Evolutionary conservation across 1,140 invertebrate genomes (phyloP), one percentile per base, ranked within the genome.

Genomic region (Acromyrmex heyeri): DNA sequence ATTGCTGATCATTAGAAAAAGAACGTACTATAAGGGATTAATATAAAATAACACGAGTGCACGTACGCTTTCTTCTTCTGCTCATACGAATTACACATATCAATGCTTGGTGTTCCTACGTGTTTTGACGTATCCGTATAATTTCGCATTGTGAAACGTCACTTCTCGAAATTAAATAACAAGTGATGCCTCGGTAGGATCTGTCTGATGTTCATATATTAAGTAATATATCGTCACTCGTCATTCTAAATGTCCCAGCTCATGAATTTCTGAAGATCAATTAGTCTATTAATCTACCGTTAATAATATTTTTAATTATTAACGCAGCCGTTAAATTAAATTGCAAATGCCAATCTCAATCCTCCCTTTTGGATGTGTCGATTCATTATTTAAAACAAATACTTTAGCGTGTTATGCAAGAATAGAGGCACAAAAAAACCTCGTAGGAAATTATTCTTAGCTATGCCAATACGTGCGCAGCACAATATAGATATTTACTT

Each of bases 41-140:
- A 82, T 82, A 82, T 73, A 82, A 82, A 82, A 82, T 79, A 55
- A 75, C 30, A 14, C 59, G 38, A 48, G 12, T 48, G 3, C 38
- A 10, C 53, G 14, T 12, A 3, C 34, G 0, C 48, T 21, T 21
- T 78, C 3, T 21, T 53, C 38, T 21, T 38, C 10, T 50, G 16
- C 21, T 27, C 21, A 5, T 18, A 24, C 61, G 24, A 82, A 82
- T 82, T 82, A 82, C 30, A 70, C 70, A 4, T 10, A n/a, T 24
- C 1, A 82, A 6, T 24, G 18, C 34, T 59, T 61, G 7, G 8
- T 50, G 24, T 27, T 10, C 24, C 18, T 16, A 34, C 30, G 8
- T 6, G 7, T 34, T 16, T 24, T 44, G 27, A 79, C 8, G 14
- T 79, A 55, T 55, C 34, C n/a, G 69, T 83, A 24, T 21, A 61